These are phyloP conservation scores for Oxystoma pomonae DNA, from an alignment of 2,888 invertebrate genomes.

Conservation along the genomic window DNA sequence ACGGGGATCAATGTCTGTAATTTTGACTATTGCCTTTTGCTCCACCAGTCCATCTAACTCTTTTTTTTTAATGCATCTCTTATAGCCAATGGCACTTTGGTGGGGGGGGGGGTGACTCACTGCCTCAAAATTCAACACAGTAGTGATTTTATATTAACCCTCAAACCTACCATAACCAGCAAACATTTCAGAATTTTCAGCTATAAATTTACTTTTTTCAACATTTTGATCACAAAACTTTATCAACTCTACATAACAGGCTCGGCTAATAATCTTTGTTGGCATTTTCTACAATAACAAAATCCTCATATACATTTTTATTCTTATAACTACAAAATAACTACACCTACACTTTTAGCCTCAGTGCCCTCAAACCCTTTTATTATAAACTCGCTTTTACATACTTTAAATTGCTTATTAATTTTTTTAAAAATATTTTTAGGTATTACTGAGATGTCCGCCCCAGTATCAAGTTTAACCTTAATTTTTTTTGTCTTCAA, in stretches of 20 bases:
- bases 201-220: conserved; percentile 3
- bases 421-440: conserved; percentile 11
- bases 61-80: not conserved
- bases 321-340: conserved; percentile 7
- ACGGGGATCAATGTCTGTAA: conserved; percentile 12
- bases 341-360: conserved; percentile 9
- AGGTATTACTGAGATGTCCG: conserved; percentile 14
- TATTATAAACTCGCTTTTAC: conserved; percentile 6
- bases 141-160: conserved; percentile 10
- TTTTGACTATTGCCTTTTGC: conserved; percentile 16
- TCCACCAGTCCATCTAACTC: conserved; percentile 11
- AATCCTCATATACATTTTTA: conserved; percentile 15
- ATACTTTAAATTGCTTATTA: conserved; percentile 12
- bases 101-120: conserved; percentile 8
- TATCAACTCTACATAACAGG: conserved; percentile 10
- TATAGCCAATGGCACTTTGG: conserved; percentile 16
- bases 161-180: conserved; percentile 6
- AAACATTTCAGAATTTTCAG: conserved; percentile 12
- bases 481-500: conserved; percentile 5
- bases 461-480: conserved; percentile 11
- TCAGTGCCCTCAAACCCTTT: conserved; percentile 14
- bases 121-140: conserved; percentile 8
- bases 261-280: conserved; percentile 7
- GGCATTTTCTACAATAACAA: conserved; percentile 14
- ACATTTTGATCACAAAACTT: not conserved